Base-by-base conservation (phyloP, 2,888 invertebrate genomes). In the Tricholauxania praeusta region DNA sequence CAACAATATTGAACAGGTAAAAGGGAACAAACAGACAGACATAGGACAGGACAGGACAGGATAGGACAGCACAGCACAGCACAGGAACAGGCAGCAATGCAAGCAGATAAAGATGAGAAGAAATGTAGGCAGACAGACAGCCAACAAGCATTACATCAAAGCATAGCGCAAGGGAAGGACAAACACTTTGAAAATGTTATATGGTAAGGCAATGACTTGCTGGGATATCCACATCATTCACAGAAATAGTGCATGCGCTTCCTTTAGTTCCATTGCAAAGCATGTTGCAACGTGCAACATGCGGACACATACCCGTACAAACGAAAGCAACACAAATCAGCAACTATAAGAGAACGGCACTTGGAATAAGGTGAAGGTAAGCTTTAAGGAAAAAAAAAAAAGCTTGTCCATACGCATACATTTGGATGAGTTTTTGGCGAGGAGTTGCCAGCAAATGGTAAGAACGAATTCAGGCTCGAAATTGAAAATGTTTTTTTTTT, bases 231-330 rank as follows among this genome's bases (percentile, higher is more conserved):
- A 49, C n/a, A 55, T 63, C 70, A 70, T 70, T 70, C 70, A 70
- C 63, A 39, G 70, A 70, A 53, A 62, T 63, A 53, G 62, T 64
- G 64, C 19, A 22, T 19, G 22, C 39, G 10, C 39, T 39, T 39
- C 39, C 39, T 39, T 5, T 10, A 12, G n/a, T 15, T 22, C 22
- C 17, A 49, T 19, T 52, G 71, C 52, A 19, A 59, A 32, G 32
- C 65, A 71, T 64, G 71, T 59, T 71, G 71, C 71, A 71, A 71
- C 51, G 71, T 57, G 64, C 57, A 51, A 57, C 51, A 22, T 17
- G 28, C 69, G 71, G 39, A 52, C 55, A 48, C 49, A 12, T 59
- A 68, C 69, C 51, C 59, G 48, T 47, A 39, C 28, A 49, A 64
- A 15, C 70, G 47, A 59, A 59, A 65, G n/a, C 52, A 22, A 59